These are phyloP conservation scores for Porites rus DNA, from an alignment of 92 coral and sea anemone species.

Conservation along the genomic window DNA sequence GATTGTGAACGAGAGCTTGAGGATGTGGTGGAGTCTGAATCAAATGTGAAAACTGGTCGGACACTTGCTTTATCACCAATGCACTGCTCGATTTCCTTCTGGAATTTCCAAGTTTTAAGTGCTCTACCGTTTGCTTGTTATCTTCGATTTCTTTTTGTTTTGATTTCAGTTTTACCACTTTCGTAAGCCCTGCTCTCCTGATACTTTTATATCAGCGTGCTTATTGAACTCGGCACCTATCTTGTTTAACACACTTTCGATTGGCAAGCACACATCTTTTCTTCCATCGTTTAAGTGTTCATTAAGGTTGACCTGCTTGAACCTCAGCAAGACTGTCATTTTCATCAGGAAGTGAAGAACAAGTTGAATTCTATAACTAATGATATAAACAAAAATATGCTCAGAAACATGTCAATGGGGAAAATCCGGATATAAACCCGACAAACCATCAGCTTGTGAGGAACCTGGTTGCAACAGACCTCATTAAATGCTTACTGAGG, in stretches of 20 bases:
- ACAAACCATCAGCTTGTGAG: too few species aligned
- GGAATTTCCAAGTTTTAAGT: neutral
- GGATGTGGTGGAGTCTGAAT: conserved; percentile 8
- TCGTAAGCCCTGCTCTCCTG: conserved; percentile 21
- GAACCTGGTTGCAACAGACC: too few species aligned
- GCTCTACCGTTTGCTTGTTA: conserved; percentile 24
- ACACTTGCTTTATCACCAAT: conserved; percentile 2
- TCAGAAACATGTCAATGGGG: too few species aligned
- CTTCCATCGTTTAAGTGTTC: conserved; percentile 26
- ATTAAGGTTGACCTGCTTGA: neutral
- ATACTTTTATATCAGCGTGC: conserved; percentile 17
- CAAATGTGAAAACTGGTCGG: conserved; percentile 4
- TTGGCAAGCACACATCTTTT: conserved; percentile 10
- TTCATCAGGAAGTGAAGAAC: too few species aligned
- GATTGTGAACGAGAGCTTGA: neutral
- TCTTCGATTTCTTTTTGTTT: conserved; percentile 31
- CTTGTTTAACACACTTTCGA: conserved; percentile 12
- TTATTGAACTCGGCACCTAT: conserved; percentile 23
- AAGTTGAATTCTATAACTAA: too few species aligned
- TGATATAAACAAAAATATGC: too few species aligned
- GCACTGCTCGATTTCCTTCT: neutral
- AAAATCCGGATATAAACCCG: too few species aligned
- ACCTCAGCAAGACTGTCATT: too few species aligned
- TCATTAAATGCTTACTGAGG: too few species aligned
- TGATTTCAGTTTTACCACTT: conserved; percentile 34